Evolutionary conservation across 2,888 invertebrate species (phyloP).

Genomic region (Lasioglossum leucozonium): DNA sequence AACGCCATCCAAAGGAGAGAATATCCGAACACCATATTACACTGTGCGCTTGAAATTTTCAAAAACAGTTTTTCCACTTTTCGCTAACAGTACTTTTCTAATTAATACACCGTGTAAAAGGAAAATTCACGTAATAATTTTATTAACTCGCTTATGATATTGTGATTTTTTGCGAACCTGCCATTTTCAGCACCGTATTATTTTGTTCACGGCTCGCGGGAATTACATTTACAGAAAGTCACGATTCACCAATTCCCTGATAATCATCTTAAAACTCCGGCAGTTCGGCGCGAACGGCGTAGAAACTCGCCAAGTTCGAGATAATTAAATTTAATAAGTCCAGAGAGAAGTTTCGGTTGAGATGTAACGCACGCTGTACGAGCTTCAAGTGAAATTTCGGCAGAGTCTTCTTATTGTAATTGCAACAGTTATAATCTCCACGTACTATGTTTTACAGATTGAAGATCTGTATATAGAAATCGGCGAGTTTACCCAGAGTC

Average conservation of each 20-base stretch:
- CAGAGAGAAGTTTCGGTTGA: slow-evolving; percentile 41
- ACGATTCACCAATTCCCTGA: slow-evolving; percentile 22
- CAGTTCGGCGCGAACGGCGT: slow-evolving; percentile 30
- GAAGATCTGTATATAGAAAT: background rate
- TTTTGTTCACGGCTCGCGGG: background rate
- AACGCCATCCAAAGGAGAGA: slow-evolving; percentile 9
- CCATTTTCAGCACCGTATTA: background rate
- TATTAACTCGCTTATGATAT: background rate
- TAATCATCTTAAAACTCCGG: slow-evolving; percentile 38
- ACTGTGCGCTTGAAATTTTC: too few relatives aligned
- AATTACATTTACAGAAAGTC: slow-evolving; percentile 8
- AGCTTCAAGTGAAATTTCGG: background rate
- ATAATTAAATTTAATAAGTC: slow-evolving; percentile 63
- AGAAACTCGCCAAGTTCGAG: slow-evolving; percentile 47
- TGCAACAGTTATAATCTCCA: background rate
- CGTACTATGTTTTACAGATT: background rate
- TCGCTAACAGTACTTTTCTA: too few relatives aligned
- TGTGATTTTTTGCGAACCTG: background rate
- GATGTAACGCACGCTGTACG: slow-evolving; percentile 19
- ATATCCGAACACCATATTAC: background rate
- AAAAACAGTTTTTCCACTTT: background rate
- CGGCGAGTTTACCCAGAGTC: background rate
- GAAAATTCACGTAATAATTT: too few relatives aligned
- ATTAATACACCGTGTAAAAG: too few relatives aligned
- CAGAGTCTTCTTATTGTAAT: background rate